Base-by-base conservation (phyloP, 2,113 vertebrate species). In the Crypturellus undulatus region DNA sequence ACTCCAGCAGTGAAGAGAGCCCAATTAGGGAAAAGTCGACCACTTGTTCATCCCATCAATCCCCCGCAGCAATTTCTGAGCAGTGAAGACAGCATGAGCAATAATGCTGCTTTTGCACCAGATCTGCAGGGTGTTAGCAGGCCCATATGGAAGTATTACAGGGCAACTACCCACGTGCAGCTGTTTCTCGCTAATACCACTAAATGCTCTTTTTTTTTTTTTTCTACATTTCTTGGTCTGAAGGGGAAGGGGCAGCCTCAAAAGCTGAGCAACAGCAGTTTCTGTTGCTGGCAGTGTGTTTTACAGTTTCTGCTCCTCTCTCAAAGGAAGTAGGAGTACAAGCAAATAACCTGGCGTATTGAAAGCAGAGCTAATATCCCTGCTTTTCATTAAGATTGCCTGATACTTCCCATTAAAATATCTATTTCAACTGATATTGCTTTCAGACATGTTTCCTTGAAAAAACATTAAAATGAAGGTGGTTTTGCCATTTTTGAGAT, bases 331-430 rank as follows among this genome's bases (percentile, higher is more conserved):
- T n/a, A 38, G 75, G 30, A 92, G 79, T 14, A 82, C 20, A 87
- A 77, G 56, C 40, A 84, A 93, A 34, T 87, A 81, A 85, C 84
- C 80, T 62, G 64, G 84, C 60, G 60, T 92, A 88, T 6, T 90
- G 79, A 93, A 95, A 94, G 79, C 72, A 83, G 79, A 94, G 77
- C 76, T 95, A 80, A 80, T 88, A 86, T 64, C 49, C 42, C 94
- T 94, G 94, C 32, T 91, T 95, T 89, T 94, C 92, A 94, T 96
- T 96, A 94, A 60, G 13, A 19, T 71, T 85, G 71, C 34, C 87
- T 88, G 87, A 85, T 87, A 94, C 9, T 77, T 90, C 64, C 91
- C 94, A 94, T 92, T 95, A 91, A 88, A 96, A 93, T 92, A 96
- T 86, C 93, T 80, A 56, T 93, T 96, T 95, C 90, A 93, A 92